Conservation (phyloP, 2,113 vertebrate species). For the Cebus imitator region DNA sequence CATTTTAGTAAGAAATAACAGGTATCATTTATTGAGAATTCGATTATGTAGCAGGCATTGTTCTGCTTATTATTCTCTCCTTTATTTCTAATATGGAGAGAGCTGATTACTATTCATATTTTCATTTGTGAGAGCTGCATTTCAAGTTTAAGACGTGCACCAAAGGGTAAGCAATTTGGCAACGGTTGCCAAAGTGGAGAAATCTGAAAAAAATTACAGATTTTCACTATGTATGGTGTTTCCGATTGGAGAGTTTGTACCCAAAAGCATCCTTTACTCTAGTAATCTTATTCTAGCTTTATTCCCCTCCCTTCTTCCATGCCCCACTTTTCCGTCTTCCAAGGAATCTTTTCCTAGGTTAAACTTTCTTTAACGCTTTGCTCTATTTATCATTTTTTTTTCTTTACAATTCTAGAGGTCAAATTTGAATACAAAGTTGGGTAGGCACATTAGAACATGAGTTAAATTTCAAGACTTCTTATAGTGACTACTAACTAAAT, state of each 20-base stretch:
- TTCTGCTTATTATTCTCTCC: background rate
- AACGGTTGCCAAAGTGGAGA: background rate
- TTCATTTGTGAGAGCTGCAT: background rate
- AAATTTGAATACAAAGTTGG: background rate
- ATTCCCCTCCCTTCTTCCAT: fast-evolving
- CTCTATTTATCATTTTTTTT: background rate
- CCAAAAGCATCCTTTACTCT: background rate
- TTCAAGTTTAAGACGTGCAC: background rate
- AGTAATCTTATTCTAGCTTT: background rate
- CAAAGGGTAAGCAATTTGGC: background rate
- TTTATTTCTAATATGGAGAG: background rate
- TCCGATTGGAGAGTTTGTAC: background rate
- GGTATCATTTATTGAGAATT: background rate
- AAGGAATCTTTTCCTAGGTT: background rate
- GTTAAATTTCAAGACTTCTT: background rate
- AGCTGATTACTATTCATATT: background rate
- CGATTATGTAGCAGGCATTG: background rate
- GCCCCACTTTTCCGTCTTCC: background rate
- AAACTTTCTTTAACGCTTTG: background rate
- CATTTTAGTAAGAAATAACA: background rate
- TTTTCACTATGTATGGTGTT: background rate
- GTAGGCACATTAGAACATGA: background rate
- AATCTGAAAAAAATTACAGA: background rate
- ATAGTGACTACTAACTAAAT: background rate
- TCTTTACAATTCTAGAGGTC: background rate